phyloP scores from a whole-genome alignment of 2,113 vertebrate genomes.

The Trogon surrucura region DNA sequence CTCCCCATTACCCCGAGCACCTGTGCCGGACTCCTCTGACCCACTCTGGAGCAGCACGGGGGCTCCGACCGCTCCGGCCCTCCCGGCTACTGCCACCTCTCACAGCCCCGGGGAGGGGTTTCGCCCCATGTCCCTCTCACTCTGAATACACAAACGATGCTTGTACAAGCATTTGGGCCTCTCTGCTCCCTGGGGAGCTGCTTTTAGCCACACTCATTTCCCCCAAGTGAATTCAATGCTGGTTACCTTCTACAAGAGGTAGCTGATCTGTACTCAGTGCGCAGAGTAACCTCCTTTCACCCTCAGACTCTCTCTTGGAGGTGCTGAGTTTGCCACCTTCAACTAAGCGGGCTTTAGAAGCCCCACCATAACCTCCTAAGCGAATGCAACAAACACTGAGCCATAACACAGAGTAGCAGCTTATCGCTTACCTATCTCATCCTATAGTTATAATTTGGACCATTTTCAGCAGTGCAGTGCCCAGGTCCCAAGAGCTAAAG shows the following conservation, averaged over 20 bases:
- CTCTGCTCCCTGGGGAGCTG: background rate
- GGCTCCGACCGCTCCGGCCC: accelerated
- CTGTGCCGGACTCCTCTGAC: background rate
- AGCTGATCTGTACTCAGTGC: background rate
- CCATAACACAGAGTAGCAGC: background rate
- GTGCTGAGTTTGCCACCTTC: background rate
- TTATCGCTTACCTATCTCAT: background rate
- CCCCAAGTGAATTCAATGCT: accelerated
- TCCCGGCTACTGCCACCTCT: accelerated
- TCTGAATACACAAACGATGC: accelerated
- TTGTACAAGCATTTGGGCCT: background rate
- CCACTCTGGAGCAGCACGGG: accelerated
- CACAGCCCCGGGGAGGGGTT: accelerated
- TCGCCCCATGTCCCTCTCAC: background rate
- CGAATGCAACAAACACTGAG: background rate
- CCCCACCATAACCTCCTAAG: accelerated
- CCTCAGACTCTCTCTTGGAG: background rate
- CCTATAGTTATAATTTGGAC: accelerated
- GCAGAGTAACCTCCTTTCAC: background rate
- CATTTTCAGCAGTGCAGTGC: background rate
- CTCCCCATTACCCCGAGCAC: background rate
- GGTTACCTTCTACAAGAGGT: background rate
- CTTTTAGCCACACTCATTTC: background rate
- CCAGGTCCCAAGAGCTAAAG: background rate
- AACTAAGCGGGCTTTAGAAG: background rate